Evolutionary conservation across 1,140 invertebrate genomes (phyloP).

Genomic region (Sarcophaga peregrina): DNA sequence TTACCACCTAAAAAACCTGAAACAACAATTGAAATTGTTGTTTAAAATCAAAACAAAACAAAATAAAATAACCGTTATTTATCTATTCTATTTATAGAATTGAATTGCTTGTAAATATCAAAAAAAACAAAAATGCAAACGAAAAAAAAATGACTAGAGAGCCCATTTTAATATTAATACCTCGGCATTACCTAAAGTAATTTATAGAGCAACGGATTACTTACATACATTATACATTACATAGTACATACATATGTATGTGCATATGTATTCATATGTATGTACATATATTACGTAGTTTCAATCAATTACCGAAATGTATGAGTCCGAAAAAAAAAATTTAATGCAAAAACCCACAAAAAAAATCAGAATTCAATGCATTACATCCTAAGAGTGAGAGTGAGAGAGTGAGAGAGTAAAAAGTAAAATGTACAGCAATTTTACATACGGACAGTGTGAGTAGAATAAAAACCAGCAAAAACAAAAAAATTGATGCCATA

Average conservation of each 20-base stretch:
- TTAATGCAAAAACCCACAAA: conserved; percentile 36
- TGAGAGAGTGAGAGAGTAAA: background rate
- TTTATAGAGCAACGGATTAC: conserved; percentile 32
- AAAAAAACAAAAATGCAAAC: no score
- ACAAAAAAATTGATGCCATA: no score
- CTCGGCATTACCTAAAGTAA: conserved; percentile 32
- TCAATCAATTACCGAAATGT: conserved; percentile 39
- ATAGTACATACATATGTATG: no score
- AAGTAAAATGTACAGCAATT: conserved; percentile 29
- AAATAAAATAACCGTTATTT: background rate
- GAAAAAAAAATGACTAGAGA: no score
- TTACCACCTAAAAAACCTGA: no score
- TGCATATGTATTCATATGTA: no score
- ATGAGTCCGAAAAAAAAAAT: background rate
- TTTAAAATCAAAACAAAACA: background rate
- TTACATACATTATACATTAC: no score
- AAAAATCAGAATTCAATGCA: conserved; percentile 7
- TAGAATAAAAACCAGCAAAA: conserved; percentile 24
- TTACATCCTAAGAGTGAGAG: no score
- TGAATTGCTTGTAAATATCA: background rate
- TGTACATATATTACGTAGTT: conserved; percentile 25
- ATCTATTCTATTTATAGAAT: background rate
- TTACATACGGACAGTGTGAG: conserved; percentile 6
- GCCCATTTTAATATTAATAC: conserved; percentile 34
- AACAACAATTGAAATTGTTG: no score